Evolutionary conservation across 2,797 vertebrate genomes (phyloP).

Genomic region (Hipposideros larvatus): DNA sequence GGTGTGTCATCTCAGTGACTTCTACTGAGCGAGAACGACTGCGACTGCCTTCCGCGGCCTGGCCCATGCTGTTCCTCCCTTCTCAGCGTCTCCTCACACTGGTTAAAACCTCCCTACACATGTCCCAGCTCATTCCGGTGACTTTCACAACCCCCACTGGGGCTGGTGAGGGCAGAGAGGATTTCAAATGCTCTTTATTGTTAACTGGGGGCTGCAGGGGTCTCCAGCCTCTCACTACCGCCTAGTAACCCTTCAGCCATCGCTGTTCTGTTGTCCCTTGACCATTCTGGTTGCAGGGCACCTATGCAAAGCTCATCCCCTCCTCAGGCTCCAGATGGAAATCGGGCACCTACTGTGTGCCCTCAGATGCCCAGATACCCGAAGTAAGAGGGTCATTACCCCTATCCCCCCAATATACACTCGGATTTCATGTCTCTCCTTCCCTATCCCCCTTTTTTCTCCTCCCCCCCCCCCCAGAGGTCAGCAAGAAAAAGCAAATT

Average conservation of each 20-base stretch:
- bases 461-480: no score
- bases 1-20: background rate
- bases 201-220: background rate
- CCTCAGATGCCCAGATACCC: background rate
- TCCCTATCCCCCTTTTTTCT: background rate
- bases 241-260: background rate
- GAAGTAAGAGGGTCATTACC: no score
- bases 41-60: background rate
- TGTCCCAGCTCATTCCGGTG: background rate
- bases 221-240: background rate
- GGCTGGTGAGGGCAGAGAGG: accelerated
- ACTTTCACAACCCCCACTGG: background rate
- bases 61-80: background rate
- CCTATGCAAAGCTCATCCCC: background rate
- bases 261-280: background rate
- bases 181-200: background rate
- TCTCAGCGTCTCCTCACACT: background rate
- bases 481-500: background rate
- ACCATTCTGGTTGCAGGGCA: background rate
- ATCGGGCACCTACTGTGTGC: accelerated
- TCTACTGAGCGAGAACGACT: background rate
- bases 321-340: background rate
- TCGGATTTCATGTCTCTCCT: background rate
- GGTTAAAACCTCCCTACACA: background rate
- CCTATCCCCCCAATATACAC: no score